phyloP scores from a whole-genome alignment of 2,113 vertebrate genomes.

The Mastomys coucha region DNA sequence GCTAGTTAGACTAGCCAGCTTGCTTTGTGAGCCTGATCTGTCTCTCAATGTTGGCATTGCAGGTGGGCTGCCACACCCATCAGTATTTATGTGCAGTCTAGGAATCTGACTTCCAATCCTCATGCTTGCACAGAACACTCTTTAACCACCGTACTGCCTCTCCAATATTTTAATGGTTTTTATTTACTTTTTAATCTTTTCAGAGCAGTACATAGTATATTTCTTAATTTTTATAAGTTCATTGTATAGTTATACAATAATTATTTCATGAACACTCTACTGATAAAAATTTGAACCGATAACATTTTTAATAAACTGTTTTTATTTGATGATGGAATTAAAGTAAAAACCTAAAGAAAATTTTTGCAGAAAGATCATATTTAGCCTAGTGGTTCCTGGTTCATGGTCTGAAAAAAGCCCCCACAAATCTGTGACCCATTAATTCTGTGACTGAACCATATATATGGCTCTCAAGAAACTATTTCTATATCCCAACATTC shows the following conservation, averaged over 20 bases:
- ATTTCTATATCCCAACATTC: rapidly evolving
- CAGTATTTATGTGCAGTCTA: neutral
- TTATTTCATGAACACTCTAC: neutral
- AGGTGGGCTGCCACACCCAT: no score
- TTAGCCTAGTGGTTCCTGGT: neutral
- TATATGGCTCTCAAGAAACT: neutral
- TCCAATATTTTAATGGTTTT: neutral
- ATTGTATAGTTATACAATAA: neutral
- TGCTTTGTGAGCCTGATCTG: neutral
- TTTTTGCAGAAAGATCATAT: neutral
- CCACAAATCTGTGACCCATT: neutral
- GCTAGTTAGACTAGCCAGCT: neutral
- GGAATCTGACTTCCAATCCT: no score
- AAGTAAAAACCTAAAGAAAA: neutral
- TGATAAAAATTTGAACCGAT: neutral
- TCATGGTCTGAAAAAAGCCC: neutral
- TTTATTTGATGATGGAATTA: neutral
- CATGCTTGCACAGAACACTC: neutral
- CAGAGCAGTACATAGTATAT: neutral
- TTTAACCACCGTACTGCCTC: neutral
- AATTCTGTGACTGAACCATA: neutral
- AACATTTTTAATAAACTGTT: neutral
- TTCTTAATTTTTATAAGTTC: neutral
- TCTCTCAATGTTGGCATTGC: no score
- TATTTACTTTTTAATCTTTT: neutral